Conservation (phyloP, 2,888 invertebrate genomes). For the Biston stratarius region DNA sequence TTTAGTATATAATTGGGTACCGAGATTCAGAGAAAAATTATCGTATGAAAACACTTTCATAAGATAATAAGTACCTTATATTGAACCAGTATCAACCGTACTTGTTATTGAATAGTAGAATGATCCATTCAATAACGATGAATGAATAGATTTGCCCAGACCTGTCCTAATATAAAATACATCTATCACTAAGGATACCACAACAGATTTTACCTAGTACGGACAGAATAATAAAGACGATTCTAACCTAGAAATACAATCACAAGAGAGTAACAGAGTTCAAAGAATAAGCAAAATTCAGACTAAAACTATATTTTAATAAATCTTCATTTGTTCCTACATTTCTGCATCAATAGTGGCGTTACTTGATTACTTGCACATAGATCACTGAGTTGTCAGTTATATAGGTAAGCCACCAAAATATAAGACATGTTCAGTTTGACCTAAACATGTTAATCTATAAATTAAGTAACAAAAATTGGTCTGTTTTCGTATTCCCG, state of each 20-base stretch:
- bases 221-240: constrained; percentile 32
- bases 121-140: background rate
- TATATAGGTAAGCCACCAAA: background rate
- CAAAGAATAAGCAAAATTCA: background rate
- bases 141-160: constrained; percentile 11
- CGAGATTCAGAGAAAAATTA: background rate
- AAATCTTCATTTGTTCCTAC: background rate
- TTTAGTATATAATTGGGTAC: background rate
- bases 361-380: background rate
- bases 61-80: no score
- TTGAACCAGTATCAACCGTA: no score
- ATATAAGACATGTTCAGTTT: background rate
- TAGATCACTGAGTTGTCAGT: background rate
- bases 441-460: background rate
- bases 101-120: background rate
- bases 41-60: no score
- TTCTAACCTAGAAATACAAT: constrained; percentile 23
- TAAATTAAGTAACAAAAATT: constrained; percentile 8
- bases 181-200: constrained; percentile 28
- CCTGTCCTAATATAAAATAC: constrained; percentile 12
- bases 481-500: constrained; percentile 6
- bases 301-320: background rate
- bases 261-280: background rate
- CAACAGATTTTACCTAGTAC: constrained; percentile 29
- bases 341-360: background rate